Percentiles rank a stretch among this genome's conserved stretches.
Evolutionary conservation across 2,888 invertebrate genomes (phyloP).

Genomic region (Meghimatium bilineatum): DNA sequence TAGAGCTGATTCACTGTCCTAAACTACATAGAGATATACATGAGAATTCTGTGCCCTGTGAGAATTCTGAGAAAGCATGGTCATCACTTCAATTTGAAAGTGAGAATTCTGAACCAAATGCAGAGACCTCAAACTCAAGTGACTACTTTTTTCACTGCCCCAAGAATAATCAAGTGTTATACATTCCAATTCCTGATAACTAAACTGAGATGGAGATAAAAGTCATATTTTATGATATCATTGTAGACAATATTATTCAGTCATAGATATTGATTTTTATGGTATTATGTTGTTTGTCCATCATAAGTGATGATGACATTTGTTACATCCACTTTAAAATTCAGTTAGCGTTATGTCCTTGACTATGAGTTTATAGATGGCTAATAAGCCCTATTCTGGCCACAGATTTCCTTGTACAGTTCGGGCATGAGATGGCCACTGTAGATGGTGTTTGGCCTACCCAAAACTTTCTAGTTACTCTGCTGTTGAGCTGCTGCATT

Average conservation of each 20-base stretch:
- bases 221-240: background rate
- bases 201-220: background rate
- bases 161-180: background rate
- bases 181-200: background rate
- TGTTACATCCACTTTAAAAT: no score
- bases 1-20: slow-evolving; percentile 4
- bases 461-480: no score
- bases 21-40: background rate
- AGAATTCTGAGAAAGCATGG: background rate
- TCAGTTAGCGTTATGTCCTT: no score
- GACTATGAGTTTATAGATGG: no score
- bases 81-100: background rate
- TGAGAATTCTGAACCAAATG: background rate
- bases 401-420: background rate
- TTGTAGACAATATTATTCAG: background rate
- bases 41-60: background rate
- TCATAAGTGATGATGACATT: no score
- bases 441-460: no score
- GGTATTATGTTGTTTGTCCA: background rate
- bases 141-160: background rate
- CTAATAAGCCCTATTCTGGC: no score
- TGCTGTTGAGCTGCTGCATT: no score
- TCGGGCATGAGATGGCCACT: no score
- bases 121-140: no score
- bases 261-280: background rate